Conservation (phyloP, 2,797 vertebrate species). For the Takifugu ocellatus region DNA sequence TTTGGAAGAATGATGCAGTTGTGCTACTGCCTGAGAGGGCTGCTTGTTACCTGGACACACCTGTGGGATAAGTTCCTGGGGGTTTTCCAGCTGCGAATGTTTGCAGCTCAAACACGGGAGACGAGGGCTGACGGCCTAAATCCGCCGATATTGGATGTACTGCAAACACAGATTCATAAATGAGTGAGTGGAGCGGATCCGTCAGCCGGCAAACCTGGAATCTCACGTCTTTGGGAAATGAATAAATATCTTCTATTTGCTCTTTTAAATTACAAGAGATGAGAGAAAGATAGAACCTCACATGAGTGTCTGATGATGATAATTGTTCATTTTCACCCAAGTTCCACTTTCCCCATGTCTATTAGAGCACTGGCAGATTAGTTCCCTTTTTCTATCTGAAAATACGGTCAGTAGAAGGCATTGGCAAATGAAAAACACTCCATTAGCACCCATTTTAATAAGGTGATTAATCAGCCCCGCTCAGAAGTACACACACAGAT, state of each 20-base stretch:
- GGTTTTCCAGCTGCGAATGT: too few species aligned
- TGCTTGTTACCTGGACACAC: too few species aligned
- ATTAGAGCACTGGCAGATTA: constrained; percentile 15
- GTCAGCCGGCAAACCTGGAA: not conserved
- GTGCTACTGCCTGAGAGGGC: too few species aligned
- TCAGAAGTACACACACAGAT: constrained; percentile 21
- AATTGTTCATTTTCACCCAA: constrained; percentile 19
- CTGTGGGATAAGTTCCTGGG: too few species aligned
- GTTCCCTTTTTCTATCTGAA: constrained; percentile 9
- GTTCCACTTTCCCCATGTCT: constrained; percentile 23
- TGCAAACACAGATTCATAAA: too few species aligned
- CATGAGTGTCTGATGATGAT: constrained; percentile 3
- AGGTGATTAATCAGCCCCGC: constrained; percentile 45
- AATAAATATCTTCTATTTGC: not conserved
- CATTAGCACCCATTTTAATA: constrained; percentile 56
- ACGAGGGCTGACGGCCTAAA: too few species aligned
- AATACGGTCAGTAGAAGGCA: constrained; percentile 18
- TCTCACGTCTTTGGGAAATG: not conserved
- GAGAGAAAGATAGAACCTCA: too few species aligned
- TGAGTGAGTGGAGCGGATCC: too few species aligned
- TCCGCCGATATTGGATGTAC: too few species aligned
- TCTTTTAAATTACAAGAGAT: not conserved
- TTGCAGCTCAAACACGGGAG: too few species aligned
- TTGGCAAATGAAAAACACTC: constrained; percentile 61
- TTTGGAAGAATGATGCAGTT: too few species aligned